A percentile compares a stretch with the other conserved stretches of the same genome.
These are phyloP conservation scores for Bugula neritina DNA, from an alignment of 2,888 invertebrate genomes.

Conservation along the genomic window DNA sequence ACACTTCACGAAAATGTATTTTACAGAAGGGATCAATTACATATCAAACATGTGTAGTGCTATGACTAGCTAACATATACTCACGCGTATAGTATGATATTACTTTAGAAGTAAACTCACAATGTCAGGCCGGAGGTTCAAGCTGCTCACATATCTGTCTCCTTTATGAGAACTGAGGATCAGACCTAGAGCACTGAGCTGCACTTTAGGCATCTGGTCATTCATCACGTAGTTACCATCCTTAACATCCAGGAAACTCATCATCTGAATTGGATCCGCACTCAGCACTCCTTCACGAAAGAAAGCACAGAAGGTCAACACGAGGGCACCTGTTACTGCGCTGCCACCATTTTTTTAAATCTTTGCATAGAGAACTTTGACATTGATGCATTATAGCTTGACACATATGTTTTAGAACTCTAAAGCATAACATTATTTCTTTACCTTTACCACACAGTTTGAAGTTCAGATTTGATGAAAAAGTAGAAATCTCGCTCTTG, in stretches of 20 bases:
- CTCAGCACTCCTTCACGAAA: neutral
- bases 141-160: conserved; percentile 1
- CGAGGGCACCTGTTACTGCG: no score
- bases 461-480: neutral
- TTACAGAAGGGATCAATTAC: no score
- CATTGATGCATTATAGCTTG: no score
- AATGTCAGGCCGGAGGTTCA: neutral
- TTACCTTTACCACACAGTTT: neutral
- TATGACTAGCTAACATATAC: no score
- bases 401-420: no score
- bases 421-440: no score
- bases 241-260: conserved; percentile 9
- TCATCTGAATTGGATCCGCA: neutral
- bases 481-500: neutral
- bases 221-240: neutral
- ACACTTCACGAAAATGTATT: no score
- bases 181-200: conserved; percentile 4
- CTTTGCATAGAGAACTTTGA: no score
- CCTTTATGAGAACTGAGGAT: neutral
- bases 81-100: no score
- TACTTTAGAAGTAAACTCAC: no score
- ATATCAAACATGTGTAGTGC: no score
- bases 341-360: no score
- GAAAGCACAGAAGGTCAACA: neutral
- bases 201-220: neutral